Evolutionary conservation across 1,140 invertebrate genomes (phyloP), one percentile per base, ranked within the genome.

Genomic region (Telenomus remus): DNA sequence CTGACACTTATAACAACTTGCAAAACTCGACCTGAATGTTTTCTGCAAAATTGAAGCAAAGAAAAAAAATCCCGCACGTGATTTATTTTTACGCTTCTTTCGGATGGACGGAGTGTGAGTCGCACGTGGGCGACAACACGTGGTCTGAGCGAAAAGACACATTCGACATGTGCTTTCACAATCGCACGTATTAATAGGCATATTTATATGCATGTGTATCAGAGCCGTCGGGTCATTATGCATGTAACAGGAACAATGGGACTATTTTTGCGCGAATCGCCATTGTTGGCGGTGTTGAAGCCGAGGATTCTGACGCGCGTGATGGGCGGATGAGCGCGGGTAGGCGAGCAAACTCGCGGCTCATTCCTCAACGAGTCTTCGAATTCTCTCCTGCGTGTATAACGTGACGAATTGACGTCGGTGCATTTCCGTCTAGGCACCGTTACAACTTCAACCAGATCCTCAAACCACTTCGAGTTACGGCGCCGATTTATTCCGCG

Each of bases 351-450:
- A 57, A 64, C 53, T 49, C 49, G 54, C n/a, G n/a, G n/a, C n/a
- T n/a, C n/a, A n/a, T n/a, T n/a, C n/a, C 59, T 51, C 57, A 50
- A 57, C 48, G 48, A 65, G 60, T 57, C 48, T 59, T 54, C 47
- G 34, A 43, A 8, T 43, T 9, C 39, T 37, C 55, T 59, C 49
- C 33, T 59, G 54, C 53, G 54, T 56, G 44, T 61, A 56, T 42
- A 73, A 73, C 55, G 70, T 66, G 61, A 73, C 70, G 61, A 73
- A 66, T 73, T 66, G 70, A 73, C 39, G 70, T 60, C 61, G 44
- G 50, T n/a, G 70, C 61, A 55, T 61, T 60, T 73, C 55, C 70
- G 55, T 44, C 56, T 49, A n/a, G 19, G 13, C 49, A 61, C 56
- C 70, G 70, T 66, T 73, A 66, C 61, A 71, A 44, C 59, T 73